Conservation (phyloP, 2,113 vertebrate genomes). For the Gnathonemus longibarbis region DNA sequence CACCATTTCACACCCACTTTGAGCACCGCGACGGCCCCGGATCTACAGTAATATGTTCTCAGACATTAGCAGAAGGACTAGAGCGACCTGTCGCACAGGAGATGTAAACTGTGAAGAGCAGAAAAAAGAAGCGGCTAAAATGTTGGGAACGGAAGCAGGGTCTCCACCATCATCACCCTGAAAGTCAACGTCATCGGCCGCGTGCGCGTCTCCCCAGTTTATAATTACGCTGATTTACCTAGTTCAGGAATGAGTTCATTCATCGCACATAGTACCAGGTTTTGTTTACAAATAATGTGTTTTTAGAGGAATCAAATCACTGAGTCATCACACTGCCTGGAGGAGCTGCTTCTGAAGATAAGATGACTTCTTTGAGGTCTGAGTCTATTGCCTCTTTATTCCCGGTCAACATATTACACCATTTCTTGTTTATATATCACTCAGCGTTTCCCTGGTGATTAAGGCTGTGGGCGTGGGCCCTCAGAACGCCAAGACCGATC, state of each 20-base stretch:
- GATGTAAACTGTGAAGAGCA: not conserved
- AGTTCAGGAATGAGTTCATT: not conserved
- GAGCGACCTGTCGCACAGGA: not conserved
- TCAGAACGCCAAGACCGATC: not conserved
- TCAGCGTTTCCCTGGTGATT: not conserved
- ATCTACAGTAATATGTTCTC: not conserved
- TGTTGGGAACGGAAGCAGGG: not conserved
- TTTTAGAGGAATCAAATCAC: not conserved
- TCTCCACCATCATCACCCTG: not conserved
- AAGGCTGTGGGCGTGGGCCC: not conserved
- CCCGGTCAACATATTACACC: not conserved
- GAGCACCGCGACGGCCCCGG: not conserved
- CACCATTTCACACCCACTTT: constrained; percentile 5
- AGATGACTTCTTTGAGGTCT: not conserved
- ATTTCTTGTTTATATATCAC: not conserved
- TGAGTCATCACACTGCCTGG: not conserved
- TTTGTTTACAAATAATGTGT: not conserved
- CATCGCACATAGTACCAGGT: not conserved
- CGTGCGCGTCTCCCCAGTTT: not conserved
- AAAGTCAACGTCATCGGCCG: not conserved
- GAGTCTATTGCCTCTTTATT: not conserved
- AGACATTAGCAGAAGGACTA: not conserved
- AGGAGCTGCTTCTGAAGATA: not conserved
- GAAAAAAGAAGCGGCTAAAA: not conserved
- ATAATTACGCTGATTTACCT: not conserved